These are phyloP conservation scores for Myripristis murdjan DNA, from an alignment of 2,797 vertebrate genomes.

Conservation along the genomic window DNA sequence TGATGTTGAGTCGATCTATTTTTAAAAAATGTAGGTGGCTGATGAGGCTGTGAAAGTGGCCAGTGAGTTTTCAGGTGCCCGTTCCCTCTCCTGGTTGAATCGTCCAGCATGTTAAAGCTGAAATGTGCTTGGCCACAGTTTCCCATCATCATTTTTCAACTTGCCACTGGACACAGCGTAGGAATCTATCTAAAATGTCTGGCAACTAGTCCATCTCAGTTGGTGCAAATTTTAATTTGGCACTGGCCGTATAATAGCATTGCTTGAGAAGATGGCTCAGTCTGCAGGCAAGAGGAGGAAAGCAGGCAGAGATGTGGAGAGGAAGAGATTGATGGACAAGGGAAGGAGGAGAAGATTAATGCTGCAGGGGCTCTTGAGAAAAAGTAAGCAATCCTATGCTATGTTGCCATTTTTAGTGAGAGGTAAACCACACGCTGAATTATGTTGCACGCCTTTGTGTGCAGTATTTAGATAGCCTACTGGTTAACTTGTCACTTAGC, in stretches of 20 bases:
- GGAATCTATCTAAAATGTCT: conserved; percentile 8
- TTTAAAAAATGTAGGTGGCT: not conserved
- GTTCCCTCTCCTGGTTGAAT: not conserved
- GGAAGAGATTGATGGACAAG: conserved; percentile 17
- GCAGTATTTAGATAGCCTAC: not conserved
- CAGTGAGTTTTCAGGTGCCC: conserved; percentile 22
- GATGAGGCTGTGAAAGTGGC: not conserved
- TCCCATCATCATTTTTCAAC: conserved; percentile 18
- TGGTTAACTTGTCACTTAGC: not conserved
- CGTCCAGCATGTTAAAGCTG: not conserved
- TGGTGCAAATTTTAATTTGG: conserved; percentile 57
- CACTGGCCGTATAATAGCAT: conserved; percentile 15
- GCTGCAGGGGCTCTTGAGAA: not conserved
- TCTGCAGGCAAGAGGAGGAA: conserved; percentile 24
- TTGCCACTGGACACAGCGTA: conserved; percentile 22
- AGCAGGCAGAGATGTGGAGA: conserved; percentile 3
- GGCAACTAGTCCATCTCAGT: conserved; percentile 26
- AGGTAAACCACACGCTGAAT: not conserved
- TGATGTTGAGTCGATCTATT: not conserved
- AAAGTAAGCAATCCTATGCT: conserved; percentile 21
- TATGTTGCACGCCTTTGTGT: conserved; percentile 2
- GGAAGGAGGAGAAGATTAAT: conserved; percentile 11
- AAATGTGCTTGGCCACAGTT: conserved; percentile 15
- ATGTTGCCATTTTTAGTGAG: not conserved
- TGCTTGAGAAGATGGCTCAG: conserved; percentile 20